phyloP scores from a whole-genome alignment of 1,140 invertebrate species.

The Ceratoteleas bidentatus region DNA sequence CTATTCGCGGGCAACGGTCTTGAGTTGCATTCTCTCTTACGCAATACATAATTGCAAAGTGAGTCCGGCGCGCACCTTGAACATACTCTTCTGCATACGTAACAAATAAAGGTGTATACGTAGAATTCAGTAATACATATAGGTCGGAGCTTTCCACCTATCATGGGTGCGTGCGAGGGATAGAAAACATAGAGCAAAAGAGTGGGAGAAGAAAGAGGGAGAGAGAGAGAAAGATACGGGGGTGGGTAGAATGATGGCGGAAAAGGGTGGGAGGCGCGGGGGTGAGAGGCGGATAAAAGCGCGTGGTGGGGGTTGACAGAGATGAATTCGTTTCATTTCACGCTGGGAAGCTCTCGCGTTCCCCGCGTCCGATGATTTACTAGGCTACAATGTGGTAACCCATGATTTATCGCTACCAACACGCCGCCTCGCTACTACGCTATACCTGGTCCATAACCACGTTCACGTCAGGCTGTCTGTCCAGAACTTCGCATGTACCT shows the following conservation, averaged over 20 bases:
- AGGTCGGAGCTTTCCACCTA: conserved; percentile 69
- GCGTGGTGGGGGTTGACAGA: conserved; percentile 79
- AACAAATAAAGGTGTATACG: conserved; percentile 62
- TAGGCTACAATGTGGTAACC: conserved; percentile 86
- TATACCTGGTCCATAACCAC: conserved; percentile 75
- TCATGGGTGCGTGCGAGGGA: conserved; percentile 76
- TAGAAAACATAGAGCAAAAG: conserved; percentile 77
- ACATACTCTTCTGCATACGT: not conserved
- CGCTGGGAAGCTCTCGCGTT: conserved; percentile 83
- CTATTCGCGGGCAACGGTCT: too few relatives aligned
- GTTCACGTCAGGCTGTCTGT: conserved; percentile 74
- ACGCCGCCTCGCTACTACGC: conserved; percentile 77
- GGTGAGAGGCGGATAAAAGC: conserved; percentile 71
- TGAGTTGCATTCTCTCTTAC: too few relatives aligned
- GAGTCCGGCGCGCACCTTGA: conserved; percentile 1
- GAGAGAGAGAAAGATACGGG: not conserved
- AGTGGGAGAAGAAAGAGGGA: conserved; percentile 72
- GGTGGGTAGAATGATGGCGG: conserved; percentile 70
- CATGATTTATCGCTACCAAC: conserved; percentile 84
- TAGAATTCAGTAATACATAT: conserved; percentile 58
- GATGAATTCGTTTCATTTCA: conserved; percentile 83
- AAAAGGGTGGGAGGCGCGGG: conserved; percentile 69
- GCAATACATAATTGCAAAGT: conserved; percentile 1
- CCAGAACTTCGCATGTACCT: conserved; percentile 69
- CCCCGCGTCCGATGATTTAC: conserved; percentile 84